Evolutionary conservation across 2,797 vertebrate genomes (phyloP).

Genomic region (Tauraco hartlaubi): DNA sequence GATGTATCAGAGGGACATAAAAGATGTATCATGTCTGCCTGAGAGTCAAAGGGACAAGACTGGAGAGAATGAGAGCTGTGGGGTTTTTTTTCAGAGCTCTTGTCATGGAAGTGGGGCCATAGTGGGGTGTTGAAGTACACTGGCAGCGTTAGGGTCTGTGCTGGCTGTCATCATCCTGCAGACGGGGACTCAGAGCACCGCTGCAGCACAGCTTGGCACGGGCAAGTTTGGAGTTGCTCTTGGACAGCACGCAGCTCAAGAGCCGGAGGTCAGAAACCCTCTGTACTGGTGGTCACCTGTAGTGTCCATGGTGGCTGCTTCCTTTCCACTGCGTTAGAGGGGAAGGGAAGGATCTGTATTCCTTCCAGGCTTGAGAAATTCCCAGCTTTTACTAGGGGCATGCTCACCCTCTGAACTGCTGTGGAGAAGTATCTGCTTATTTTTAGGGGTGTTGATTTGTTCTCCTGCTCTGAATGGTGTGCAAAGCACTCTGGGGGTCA

Average conservation of each 20-base stretch:
- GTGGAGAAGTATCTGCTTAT: background rate
- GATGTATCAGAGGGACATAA: background rate
- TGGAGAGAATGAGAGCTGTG: background rate
- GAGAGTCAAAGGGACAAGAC: background rate
- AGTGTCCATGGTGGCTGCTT: fast-evolving
- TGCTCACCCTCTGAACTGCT: background rate
- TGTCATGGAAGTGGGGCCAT: background rate
- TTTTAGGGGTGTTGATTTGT: background rate
- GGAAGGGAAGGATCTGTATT: background rate
- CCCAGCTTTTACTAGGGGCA: background rate
- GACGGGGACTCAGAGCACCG: fast-evolving
- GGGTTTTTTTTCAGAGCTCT: background rate
- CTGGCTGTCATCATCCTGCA: background rate
- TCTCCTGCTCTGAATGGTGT: background rate
- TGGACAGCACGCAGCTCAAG: background rate
- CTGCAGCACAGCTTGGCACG: fast-evolving
- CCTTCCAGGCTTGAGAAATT: background rate
- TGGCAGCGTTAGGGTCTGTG: fast-evolving
- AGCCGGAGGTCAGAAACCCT: background rate
- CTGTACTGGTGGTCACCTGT: background rate
- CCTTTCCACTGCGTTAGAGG: fast-evolving
- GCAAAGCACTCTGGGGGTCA: background rate
- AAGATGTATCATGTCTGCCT: background rate
- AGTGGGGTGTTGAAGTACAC: background rate
- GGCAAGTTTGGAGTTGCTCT: background rate